Base-by-base conservation (phyloP, 2,797 vertebrate genomes). In the Manis crassicaudata region DNA sequence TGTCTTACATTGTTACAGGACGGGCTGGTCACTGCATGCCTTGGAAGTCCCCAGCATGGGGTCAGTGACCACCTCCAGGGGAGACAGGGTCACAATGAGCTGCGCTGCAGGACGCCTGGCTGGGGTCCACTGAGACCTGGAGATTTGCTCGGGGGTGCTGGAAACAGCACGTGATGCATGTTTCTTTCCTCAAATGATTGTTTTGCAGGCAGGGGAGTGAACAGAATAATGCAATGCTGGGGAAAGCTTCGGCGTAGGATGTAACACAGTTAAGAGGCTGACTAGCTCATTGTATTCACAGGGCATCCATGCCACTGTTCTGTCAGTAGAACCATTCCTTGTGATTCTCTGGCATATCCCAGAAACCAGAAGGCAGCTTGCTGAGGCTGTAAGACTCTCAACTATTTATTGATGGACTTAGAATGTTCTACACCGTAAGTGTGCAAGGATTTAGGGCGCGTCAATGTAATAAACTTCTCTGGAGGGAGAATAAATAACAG, bases 351-450 rank as follows among this genome's bases (percentile, higher is more conserved):
- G 79, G 35, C 14, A 3, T 3, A 14, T 32, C 67, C 5, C 3
- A 7, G 32, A 0, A 16, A 3, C 10, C 7, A 10, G 60, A n/a
- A 35, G 0, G 0, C 2, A 35, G 3, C 11, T 7, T 14, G 5
- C 5, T 5, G 27, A 84, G 23, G 14, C 17, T 35, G 7, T 23
- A 23, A 7, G 32, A 67, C 17, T 27, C 37, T 9, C 16, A 21
- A 2, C 77, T 16, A 21, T 17, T 14, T 7, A 10, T 11, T 4
- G 37, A 37, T 0, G 1, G 1, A 17, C 8, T 3, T 3, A 13
- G 25, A 9, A 25, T 12, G 17, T 35, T 37, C 32, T 14, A 17
- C 18, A 12, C 0, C 13, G 23, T 1, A 6, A 60, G 23, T 37
- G 8, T 32, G 40, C 9, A 9, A 37, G 58, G 17, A 50, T 50